Evolutionary conservation across 2,888 invertebrate species (phyloP), one percentile per base, ranked within the genome.

Genomic region (Drosophila multiciliata): DNA sequence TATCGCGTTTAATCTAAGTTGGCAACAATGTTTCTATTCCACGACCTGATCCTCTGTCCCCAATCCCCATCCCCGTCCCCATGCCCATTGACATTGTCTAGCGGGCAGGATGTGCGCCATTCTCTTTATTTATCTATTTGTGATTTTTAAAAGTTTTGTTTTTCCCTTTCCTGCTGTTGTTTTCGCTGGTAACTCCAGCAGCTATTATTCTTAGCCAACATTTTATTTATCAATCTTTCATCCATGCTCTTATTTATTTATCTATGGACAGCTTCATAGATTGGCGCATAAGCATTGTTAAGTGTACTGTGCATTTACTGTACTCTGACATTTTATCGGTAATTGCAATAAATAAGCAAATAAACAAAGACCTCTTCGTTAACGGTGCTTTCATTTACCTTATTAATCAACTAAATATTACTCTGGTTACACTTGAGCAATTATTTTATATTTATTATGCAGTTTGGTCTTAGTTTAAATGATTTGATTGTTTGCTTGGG

Each of bases 1-100:
- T 71, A 80, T 84, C 83, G 75, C 82, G 78, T 84, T 78, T 76
- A 87, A 84, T 84, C 78, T 70, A 82, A 84, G 83, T 84, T 87
- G 80, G 80, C 76, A 80, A 87, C 82, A 87, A 78, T 73, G 80
- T 83, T 62, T 75, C 53, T 69, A 42, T 32, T 49, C 54, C 38
- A 59, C 49, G 58, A 57, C 60, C 53, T 52, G 53, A n/a, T n/a
- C 58, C 40, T 53, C 29, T 48, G 26, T 23, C 50, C 17, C 12
- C 1, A 20, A 4, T 1, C 17, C 40, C 29, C 29, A 1, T 29
- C 1, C 1, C 29, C 23, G 2, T 23, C 2, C 23, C 23, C 23
- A 23, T 23, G 35, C 59, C 48, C 40, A 35, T 71, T 49, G 70
- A 74, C 66, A 75, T 66, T 67, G 70, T 71, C 61, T 69, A 66